Evolutionary conservation across 1,140 invertebrate species (phyloP).

Genomic region (Conus ventricosus): DNA sequence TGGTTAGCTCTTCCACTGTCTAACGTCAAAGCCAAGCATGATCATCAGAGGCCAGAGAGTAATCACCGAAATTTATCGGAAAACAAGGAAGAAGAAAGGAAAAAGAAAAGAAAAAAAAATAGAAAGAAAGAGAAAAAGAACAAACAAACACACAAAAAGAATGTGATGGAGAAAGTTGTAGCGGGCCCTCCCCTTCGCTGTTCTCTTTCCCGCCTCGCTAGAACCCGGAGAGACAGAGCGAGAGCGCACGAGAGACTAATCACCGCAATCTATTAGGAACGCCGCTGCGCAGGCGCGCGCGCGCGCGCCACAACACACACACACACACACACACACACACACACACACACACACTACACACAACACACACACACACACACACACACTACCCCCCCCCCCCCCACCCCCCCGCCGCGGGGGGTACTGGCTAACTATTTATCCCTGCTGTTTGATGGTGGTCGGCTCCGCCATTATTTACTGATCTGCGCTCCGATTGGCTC

Average conservation of each 20-base stretch:
- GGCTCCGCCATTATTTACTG: constrained; percentile 26
- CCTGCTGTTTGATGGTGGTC: constrained; percentile 20
- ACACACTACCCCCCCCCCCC: too few species aligned
- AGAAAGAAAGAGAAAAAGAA: background rate
- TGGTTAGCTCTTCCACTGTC: background rate
- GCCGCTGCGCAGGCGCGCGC: background rate
- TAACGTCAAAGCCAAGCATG: background rate
- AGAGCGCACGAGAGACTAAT: constrained; percentile 18
- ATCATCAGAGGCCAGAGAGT: background rate
- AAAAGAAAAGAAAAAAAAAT: background rate
- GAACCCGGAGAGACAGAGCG: background rate
- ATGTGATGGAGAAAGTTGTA: background rate
- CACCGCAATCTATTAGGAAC: constrained; percentile 36
- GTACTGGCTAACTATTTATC: constrained; percentile 34
- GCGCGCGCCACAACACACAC: too few species aligned
- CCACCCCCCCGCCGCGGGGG: background rate
- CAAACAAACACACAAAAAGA: background rate
- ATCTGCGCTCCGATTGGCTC: constrained; percentile 30
- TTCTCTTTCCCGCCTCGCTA: background rate
- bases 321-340: too few species aligned
- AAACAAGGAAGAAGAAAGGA: background rate
- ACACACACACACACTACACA: too few species aligned
- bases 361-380: too few species aligned
- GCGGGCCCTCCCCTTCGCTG: constrained; percentile 15
- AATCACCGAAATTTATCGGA: constrained; percentile 30